Evolutionary conservation across 2,888 invertebrate genomes (phyloP).

Genomic region (Copidosoma aretas): DNA sequence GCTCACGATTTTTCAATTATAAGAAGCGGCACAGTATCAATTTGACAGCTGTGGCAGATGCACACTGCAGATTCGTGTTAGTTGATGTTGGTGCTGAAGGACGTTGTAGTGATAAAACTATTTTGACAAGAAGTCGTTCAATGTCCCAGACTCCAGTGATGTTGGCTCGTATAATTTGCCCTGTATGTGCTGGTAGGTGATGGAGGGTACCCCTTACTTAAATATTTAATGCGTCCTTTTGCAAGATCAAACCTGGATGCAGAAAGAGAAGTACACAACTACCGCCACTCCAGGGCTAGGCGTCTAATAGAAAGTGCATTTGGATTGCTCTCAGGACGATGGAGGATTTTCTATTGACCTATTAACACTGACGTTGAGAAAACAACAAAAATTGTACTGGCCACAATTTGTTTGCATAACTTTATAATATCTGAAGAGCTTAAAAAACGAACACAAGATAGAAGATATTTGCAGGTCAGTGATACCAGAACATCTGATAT

Average conservation of each 20-base stretch:
- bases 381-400: background rate
- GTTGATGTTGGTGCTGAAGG: background rate
- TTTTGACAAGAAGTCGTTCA: background rate
- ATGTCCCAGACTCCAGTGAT: background rate
- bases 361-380: background rate
- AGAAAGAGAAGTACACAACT: background rate
- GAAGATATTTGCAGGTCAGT: background rate
- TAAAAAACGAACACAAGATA: too few relatives aligned
- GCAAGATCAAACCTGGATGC: background rate
- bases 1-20: background rate
- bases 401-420: background rate
- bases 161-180: background rate
- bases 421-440: too few relatives aligned
- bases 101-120: background rate
- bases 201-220: too few relatives aligned
- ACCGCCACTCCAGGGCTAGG: background rate
- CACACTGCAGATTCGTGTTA: background rate
- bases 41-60: background rate
- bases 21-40: background rate
- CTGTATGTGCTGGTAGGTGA: too few relatives aligned
- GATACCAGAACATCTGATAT: too few relatives aligned
- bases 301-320: background rate
- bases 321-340: background rate
- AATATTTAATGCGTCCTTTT: too few relatives aligned
- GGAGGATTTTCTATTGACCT: background rate